Evolutionary conservation across 1,140 invertebrate species (phyloP).

Genomic region (Probaryconus sp.): DNA sequence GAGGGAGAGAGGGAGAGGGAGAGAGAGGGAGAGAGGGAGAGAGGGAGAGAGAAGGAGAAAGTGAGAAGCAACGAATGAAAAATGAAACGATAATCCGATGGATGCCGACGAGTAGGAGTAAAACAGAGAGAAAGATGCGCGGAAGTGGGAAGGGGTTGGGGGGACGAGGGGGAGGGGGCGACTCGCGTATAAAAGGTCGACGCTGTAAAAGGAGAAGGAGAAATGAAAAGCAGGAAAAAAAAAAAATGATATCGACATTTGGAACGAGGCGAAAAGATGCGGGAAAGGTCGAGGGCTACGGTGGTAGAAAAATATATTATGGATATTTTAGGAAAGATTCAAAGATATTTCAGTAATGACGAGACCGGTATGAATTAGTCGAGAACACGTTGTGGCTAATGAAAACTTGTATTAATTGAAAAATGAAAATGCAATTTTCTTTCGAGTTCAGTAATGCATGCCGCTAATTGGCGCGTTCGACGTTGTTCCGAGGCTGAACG

Average conservation of each 20-base stretch:
- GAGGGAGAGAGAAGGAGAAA: constrained; percentile 25
- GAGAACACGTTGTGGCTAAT: too few relatives aligned
- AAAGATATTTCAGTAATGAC: too few relatives aligned
- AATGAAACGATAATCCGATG: constrained; percentile 48
- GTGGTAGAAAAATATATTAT: too few relatives aligned
- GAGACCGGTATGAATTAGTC: too few relatives aligned
- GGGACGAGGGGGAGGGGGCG: neutral
- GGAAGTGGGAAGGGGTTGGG: neutral
- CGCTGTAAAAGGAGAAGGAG: constrained; percentile 23
- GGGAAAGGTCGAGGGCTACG: constrained; percentile 43
- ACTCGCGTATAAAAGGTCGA: constrained; percentile 36
- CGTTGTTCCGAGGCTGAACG: too few relatives aligned
- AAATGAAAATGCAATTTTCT: too few relatives aligned
- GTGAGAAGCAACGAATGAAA: constrained; percentile 34
- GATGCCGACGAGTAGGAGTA: constrained; percentile 22
- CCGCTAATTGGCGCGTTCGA: too few relatives aligned
- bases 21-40: neutral
- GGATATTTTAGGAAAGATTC: too few relatives aligned
- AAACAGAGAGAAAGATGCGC: constrained; percentile 25
- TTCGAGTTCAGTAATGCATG: too few relatives aligned
- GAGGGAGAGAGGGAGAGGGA: too few relatives aligned
- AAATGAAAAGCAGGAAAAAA: constrained; percentile 17
- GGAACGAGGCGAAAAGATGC: constrained; percentile 59
- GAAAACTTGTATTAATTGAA: too few relatives aligned
- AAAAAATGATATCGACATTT: constrained; percentile 61